Evolutionary conservation across 2,888 invertebrate species (phyloP).

Genomic region (Leucophora obtusa): DNA sequence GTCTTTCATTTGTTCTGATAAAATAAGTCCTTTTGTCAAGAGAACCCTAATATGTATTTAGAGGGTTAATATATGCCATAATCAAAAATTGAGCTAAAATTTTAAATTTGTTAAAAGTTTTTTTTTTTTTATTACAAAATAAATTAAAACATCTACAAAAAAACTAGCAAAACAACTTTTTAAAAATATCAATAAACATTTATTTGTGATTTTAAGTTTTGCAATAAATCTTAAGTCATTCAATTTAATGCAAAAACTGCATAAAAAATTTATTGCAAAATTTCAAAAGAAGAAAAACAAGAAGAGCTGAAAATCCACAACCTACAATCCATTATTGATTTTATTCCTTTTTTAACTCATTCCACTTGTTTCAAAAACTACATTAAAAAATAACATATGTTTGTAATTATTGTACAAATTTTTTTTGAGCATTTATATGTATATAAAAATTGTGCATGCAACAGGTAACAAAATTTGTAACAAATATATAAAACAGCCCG

Average conservation of each 20-base stretch:
- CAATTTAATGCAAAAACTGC: background rate
- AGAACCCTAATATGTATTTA: too few species aligned
- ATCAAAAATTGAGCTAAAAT: background rate
- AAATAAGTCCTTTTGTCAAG: too few species aligned
- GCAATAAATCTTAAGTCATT: constrained; percentile 39
- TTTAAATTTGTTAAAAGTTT: constrained; percentile 15
- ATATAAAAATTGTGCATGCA: constrained; percentile 17
- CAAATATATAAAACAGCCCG: constrained; percentile 34
- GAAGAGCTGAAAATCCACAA: background rate
- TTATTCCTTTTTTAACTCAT: too few species aligned
- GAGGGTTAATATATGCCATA: background rate
- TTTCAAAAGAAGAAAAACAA: background rate
- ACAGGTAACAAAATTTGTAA: constrained; percentile 38
- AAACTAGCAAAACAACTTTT: constrained; percentile 56
- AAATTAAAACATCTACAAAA: constrained; percentile 11
- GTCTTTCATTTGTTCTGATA: too few species aligned
- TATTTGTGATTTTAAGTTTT: constrained; percentile 3
- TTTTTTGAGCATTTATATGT: background rate
- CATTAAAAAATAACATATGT: constrained; percentile 27
- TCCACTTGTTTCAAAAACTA: constrained; percentile 28
- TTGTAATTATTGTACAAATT: background rate
- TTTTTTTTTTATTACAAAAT: constrained; percentile 16
- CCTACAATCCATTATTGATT: background rate
- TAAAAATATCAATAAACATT: constrained; percentile 27
- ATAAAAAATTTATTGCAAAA: background rate